Percentiles rank a stretch among this genome's conserved stretches.
Evolutionary conservation across 2,888 invertebrate genomes (phyloP).

Genomic region (Archips crataeganus): DNA sequence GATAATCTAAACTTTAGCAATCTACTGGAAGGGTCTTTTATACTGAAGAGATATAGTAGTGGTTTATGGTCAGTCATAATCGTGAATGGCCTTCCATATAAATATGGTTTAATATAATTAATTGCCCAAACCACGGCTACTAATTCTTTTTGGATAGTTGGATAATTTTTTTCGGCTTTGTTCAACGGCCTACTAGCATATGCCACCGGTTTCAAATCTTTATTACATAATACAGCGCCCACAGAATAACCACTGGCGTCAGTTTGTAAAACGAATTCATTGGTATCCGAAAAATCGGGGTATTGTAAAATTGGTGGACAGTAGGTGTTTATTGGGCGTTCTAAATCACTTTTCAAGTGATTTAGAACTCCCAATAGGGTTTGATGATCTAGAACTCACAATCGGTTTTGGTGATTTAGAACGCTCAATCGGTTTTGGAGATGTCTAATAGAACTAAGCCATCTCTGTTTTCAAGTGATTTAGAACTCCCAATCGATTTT

Average conservation of each 20-base stretch:
- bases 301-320: conserved; percentile 29
- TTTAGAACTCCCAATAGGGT: too few species aligned
- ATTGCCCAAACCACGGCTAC: conserved; percentile 16
- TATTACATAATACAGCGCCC: conserved; percentile 19
- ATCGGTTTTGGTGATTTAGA: too few species aligned
- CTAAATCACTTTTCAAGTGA: too few species aligned
- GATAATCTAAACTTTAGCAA: conserved; percentile 1
- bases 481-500: too few species aligned
- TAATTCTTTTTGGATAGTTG: conserved; percentile 24
- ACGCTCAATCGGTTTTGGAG: too few species aligned
- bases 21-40: conserved; percentile 8
- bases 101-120: conserved; percentile 12
- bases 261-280: conserved; percentile 24
- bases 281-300: conserved; percentile 12
- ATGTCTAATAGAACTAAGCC: too few species aligned
- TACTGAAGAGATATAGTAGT: conserved; percentile 1
- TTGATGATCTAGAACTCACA: too few species aligned
- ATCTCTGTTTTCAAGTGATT: too few species aligned
- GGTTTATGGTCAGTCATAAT: conserved; percentile 13
- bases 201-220: conserved; percentile 11
- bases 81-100: conserved; percentile 1
- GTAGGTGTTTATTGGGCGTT: too few species aligned
- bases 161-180: conserved; percentile 17
- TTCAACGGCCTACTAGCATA: conserved; percentile 31
- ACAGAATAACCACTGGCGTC: conserved; percentile 7